Percentiles rank a stretch among this genome's conserved stretches.
Evolutionary conservation across 2,113 vertebrate genomes (phyloP).

Genomic region (Perccottus glenii): DNA sequence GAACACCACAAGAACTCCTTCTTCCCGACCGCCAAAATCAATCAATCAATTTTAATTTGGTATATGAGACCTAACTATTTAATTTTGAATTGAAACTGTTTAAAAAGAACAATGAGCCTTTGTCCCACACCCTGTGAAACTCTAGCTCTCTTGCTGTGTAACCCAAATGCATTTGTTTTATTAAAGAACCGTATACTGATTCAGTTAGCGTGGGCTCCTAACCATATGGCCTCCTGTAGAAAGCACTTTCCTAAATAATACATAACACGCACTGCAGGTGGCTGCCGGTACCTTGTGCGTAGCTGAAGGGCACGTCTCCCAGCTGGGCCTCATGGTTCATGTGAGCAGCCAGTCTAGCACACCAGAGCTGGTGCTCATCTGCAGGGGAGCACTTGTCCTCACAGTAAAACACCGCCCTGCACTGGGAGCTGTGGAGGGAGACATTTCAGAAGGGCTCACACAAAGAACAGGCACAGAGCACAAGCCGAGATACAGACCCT

Average conservation of each 20-base stretch:
- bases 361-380: conserved; percentile 33
- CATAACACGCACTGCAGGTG: not conserved
- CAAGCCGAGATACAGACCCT: too few species aligned
- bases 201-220: too few species aligned
- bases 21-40: too few species aligned
- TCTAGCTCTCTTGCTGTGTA: too few species aligned
- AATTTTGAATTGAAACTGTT: too few species aligned
- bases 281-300: conserved; percentile 16
- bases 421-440: not conserved
- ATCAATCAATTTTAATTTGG: too few species aligned
- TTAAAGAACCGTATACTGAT: too few species aligned
- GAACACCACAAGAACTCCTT: too few species aligned
- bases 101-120: too few species aligned
- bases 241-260: conserved; percentile 1
- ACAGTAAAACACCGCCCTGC: conserved; percentile 29
- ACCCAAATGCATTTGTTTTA: too few species aligned
- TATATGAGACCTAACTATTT: too few species aligned
- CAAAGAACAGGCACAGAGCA: conserved; percentile 10
- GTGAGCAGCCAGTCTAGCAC: conserved; percentile 12
- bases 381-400: conserved; percentile 20
- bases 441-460: not conserved
- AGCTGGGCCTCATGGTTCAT: not conserved
- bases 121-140: too few species aligned
- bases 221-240: not conserved
- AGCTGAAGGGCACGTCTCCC: conserved; percentile 38